Conservation (phyloP, 2,113 vertebrate species). For the Antigone vipio region DNA sequence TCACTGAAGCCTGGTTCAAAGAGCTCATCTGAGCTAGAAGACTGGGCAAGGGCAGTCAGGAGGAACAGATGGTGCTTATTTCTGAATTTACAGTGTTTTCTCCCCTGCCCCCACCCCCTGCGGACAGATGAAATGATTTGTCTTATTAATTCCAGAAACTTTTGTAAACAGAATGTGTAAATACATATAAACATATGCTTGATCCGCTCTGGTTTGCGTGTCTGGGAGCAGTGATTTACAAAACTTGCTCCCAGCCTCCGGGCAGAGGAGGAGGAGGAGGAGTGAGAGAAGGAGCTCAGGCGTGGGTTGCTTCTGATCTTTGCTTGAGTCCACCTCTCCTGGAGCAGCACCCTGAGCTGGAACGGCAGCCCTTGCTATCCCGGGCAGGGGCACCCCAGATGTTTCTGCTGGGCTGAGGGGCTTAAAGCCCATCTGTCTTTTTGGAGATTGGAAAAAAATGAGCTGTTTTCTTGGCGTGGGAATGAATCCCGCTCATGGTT, state of each 20-base stretch:
- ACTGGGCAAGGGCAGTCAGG: neutral
- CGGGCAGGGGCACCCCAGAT: neutral
- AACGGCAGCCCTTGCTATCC: neutral
- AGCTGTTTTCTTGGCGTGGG: neutral
- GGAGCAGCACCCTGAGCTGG: neutral
- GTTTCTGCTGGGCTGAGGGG: neutral
- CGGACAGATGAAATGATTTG: neutral
- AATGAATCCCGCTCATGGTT: neutral
- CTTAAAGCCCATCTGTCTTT: neutral
- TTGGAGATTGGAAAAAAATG: neutral
- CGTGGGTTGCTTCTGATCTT: neutral
- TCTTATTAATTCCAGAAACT: neutral
- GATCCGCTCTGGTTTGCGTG: neutral
- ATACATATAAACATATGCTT: neutral
- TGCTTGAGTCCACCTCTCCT: neutral
- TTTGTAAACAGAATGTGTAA: slow-evolving; percentile 9
- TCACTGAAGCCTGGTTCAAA: neutral
- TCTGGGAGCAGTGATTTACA: neutral
- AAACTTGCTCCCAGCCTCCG: neutral
- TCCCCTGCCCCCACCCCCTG: neutral
- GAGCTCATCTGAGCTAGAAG: neutral
- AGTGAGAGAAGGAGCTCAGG: neutral
- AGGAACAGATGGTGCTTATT: neutral
- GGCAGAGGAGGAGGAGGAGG: neutral
- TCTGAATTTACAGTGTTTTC: neutral